Conservation (phyloP, 2,888 invertebrate genomes). For the Acanthoscelides obtectus region DNA sequence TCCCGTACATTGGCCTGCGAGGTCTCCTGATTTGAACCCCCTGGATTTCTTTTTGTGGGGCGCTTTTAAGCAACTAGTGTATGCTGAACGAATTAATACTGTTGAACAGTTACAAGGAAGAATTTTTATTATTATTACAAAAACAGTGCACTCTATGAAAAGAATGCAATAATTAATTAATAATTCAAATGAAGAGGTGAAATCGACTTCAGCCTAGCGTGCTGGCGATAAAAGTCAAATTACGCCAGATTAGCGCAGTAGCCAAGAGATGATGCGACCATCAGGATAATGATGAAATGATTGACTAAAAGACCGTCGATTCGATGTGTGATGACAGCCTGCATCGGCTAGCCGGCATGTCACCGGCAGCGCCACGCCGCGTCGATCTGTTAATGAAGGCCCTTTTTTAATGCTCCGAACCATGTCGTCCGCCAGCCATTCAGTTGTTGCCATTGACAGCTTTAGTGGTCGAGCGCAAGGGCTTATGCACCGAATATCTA, state of each 20-base stretch:
- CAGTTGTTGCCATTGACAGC: background rate
- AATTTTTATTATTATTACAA: too few species aligned
- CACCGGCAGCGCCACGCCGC: background rate
- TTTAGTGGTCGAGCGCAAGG: background rate
- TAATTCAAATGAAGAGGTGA: too few species aligned
- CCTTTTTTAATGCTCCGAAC: background rate
- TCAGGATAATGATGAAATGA: background rate
- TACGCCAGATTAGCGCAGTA: background rate
- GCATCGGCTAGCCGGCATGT: background rate
- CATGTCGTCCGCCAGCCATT: background rate
- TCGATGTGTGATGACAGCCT: background rate
- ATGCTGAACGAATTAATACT: too few species aligned
- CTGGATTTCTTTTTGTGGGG: too few species aligned
- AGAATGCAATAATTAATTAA: too few species aligned
- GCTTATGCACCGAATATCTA: background rate
- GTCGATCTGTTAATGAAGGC: background rate
- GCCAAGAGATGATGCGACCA: background rate
- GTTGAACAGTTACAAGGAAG: too few species aligned
- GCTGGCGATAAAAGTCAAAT: background rate
- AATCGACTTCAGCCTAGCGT: too few species aligned
- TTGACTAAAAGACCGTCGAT: background rate
- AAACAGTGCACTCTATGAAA: too few species aligned
- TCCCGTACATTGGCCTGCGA: too few species aligned
- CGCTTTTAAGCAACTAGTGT: too few species aligned
- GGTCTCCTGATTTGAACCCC: too few species aligned